A percentile compares a stretch with the other conserved stretches of the same genome.
Conservation (phyloP, 1,140 invertebrate species). For the Anoplophora glabripennis region DNA sequence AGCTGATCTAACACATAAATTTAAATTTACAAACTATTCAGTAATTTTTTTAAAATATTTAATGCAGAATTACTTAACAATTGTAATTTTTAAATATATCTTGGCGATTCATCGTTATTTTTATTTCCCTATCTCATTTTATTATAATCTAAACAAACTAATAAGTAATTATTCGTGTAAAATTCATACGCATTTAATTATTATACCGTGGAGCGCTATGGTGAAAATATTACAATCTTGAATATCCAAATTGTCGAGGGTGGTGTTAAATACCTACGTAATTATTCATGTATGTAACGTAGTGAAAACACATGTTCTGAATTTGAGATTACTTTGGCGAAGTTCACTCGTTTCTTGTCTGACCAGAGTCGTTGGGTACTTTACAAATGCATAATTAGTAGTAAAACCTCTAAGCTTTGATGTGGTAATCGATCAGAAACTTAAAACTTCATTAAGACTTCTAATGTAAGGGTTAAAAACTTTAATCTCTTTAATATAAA, state of each 20-base stretch:
- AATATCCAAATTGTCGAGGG: slow-evolving; percentile 8
- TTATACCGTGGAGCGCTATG: too few species aligned
- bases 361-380: slow-evolving; percentile 4
- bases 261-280: slow-evolving; percentile 4
- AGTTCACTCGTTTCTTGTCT: slow-evolving; percentile 13
- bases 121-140: too few species aligned
- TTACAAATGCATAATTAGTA: slow-evolving; percentile 19
- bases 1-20: too few species aligned
- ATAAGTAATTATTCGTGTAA: background rate
- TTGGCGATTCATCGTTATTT: too few species aligned
- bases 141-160: too few species aligned
- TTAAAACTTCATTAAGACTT: slow-evolving; percentile 19
- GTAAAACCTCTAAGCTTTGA: slow-evolving; percentile 10
- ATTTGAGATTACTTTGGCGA: slow-evolving; percentile 4
- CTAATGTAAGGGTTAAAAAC: slow-evolving; percentile 8
- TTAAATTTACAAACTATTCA: too few species aligned
- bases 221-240: too few species aligned
- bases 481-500: slow-evolving; percentile 11
- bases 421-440: slow-evolving; percentile 18
- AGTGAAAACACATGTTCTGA: slow-evolving; percentile 12
- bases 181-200: too few species aligned
- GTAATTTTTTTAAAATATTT: too few species aligned
- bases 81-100: too few species aligned
- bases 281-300: slow-evolving; percentile 4
- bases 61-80: too few species aligned